A percentile compares a stretch with the other conserved stretches of the same genome.
phyloP scores from a whole-genome alignment of 2,797 vertebrate genomes.

The Spheniscus humboldti region DNA sequence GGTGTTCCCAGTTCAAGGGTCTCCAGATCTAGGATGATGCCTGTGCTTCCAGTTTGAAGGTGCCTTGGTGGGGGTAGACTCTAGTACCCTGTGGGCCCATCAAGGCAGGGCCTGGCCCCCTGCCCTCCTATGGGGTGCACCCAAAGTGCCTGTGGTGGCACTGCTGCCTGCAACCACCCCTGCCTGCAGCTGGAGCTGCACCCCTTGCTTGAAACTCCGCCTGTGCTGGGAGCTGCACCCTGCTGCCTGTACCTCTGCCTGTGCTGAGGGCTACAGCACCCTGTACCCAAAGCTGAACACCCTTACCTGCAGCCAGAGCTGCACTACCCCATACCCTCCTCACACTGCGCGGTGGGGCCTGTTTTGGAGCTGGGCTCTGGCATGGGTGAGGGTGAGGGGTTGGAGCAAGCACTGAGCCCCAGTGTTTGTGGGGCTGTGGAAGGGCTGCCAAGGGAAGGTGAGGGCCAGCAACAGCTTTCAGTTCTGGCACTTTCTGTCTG shows the following conservation, averaged over 20 bases:
- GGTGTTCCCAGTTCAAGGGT: not conserved
- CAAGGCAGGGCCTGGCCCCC: not conserved
- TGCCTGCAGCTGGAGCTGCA: not conserved
- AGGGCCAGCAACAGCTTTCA: not conserved
- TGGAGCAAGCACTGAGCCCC: not conserved
- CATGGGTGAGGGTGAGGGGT: no score
- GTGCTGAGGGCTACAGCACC: not conserved
- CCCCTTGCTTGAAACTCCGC: not conserved
- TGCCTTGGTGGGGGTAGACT: no score
- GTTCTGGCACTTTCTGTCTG: no score
- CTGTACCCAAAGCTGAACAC: not conserved
- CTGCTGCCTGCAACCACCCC: not conserved
- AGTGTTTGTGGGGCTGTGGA: not conserved
- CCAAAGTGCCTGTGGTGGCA: not conserved
- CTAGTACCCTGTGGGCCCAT: not conserved
- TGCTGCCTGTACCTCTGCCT: not conserved
- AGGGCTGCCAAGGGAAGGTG: not conserved
- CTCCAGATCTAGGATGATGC: not conserved
- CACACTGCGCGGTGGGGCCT: fast-evolving
- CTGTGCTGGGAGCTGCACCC: not conserved
- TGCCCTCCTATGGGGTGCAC: not conserved
- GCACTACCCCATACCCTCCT: fast-evolving
- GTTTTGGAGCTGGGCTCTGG: not conserved
- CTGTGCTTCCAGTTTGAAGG: not conserved
- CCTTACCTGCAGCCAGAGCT: not conserved